Conservation (phyloP, 2,797 vertebrate genomes). For the Diplodus sargus region DNA sequence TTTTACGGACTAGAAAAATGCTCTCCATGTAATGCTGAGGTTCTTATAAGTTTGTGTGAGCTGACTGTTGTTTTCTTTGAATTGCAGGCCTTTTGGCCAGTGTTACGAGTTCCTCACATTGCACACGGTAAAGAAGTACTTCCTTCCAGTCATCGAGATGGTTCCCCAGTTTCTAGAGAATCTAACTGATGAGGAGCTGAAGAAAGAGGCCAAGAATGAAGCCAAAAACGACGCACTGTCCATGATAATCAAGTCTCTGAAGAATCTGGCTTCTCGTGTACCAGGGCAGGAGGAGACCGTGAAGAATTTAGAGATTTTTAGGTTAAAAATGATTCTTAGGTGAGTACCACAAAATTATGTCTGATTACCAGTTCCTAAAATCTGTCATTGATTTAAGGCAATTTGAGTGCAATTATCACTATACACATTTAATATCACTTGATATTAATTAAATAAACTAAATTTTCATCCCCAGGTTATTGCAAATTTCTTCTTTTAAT, state of each 20-base stretch:
- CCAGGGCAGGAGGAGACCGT: conserved; percentile 99
- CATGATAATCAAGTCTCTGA: conserved; percentile 99
- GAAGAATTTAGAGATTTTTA: conserved; percentile 99
- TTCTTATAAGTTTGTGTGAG: conserved; percentile 1
- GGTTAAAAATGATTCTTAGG: conserved; percentile 99
- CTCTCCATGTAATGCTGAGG: background rate
- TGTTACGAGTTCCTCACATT: conserved; percentile 99
- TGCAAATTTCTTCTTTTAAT: conserved; percentile 99
- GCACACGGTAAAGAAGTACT: conserved; percentile 99
- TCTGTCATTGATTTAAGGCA: background rate
- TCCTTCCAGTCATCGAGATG: conserved; percentile 99
- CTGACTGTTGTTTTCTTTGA: conserved; percentile 47
- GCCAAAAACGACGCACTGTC: conserved; percentile 99
- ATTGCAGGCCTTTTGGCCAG: conserved; percentile 96
- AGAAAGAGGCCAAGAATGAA: conserved; percentile 99
- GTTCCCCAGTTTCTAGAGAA: conserved; percentile 99
- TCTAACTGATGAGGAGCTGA: conserved; percentile 98
- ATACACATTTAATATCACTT: background rate
- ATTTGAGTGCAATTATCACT: background rate
- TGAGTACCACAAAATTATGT: conserved; percentile 76
- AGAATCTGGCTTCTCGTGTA: conserved; percentile 98
- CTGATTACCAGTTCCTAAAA: background rate
- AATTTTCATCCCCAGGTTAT: conserved; percentile 87
- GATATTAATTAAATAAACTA: background rate
- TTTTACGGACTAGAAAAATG: background rate